A percentile compares a stretch with the other conserved stretches of the same genome.
Conservation (phyloP, 2,888 invertebrate species). For the Clitarchus hookeri region DNA sequence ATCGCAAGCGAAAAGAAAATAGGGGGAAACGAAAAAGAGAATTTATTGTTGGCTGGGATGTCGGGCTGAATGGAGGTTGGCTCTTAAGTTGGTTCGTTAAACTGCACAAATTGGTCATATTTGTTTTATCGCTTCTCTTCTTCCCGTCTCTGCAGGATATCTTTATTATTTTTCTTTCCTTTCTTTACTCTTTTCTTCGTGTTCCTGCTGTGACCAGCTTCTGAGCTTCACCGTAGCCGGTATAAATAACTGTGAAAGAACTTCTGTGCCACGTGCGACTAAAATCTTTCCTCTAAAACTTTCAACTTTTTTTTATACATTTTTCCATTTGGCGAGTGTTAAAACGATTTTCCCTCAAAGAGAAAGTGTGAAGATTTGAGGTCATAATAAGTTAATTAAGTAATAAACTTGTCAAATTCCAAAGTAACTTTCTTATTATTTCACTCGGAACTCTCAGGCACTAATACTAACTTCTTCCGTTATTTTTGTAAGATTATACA, state of each 20-base stretch:
- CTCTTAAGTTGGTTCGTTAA: slow-evolving; percentile 39
- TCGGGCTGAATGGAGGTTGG: slow-evolving; percentile 32
- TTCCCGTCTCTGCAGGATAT: slow-evolving; percentile 16
- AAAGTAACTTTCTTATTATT: too few species aligned
- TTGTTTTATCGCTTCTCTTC: slow-evolving; percentile 29
- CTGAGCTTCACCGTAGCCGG: background rate
- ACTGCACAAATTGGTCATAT: slow-evolving; percentile 42
- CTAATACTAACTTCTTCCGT: too few species aligned
- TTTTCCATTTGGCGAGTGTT: too few species aligned
- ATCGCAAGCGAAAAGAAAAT: slow-evolving; percentile 29
- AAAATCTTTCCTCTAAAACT: too few species aligned
- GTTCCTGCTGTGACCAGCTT: background rate
- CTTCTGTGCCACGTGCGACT: too few species aligned
- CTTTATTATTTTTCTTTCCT: slow-evolving; percentile 12
- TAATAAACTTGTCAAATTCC: too few species aligned
- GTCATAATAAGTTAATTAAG: too few species aligned
- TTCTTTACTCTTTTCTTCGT: slow-evolving; percentile 20
- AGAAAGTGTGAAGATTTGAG: too few species aligned
- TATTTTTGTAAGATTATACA: too few species aligned
- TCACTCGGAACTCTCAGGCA: too few species aligned
- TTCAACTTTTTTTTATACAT: too few species aligned
- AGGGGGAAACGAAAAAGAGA: slow-evolving; percentile 20
- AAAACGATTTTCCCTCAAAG: too few species aligned
- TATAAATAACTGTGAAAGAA: background rate
- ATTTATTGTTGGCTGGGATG: slow-evolving; percentile 22